A percentile compares a stretch with the other conserved stretches of the same genome.
phyloP scores from a whole-genome alignment of 1,140 invertebrate species.

The Zophobas morio region DNA sequence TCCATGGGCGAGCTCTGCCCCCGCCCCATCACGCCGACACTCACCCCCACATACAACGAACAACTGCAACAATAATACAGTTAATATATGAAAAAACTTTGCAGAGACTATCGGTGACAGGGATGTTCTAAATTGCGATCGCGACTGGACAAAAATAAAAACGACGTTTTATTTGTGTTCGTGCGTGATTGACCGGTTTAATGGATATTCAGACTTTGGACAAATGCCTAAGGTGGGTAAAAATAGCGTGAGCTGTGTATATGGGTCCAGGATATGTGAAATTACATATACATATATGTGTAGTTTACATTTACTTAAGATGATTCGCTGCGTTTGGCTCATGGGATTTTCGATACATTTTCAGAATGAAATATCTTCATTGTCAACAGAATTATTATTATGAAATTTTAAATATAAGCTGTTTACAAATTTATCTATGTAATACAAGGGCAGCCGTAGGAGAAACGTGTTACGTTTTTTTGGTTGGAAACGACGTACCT shows the following conservation, averaged over 20 bases:
- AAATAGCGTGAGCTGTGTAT: neutral
- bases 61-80: conserved; percentile 60
- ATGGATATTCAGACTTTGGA: neutral
- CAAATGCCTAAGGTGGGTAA: neutral
- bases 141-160: conserved; percentile 17
- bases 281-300: too few relatives aligned
- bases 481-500: too few relatives aligned
- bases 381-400: too few relatives aligned
- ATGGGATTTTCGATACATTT: too few relatives aligned
- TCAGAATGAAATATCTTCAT: too few relatives aligned
- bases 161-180: neutral
- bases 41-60: conserved; percentile 67
- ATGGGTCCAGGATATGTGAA: too few relatives aligned
- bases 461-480: too few relatives aligned
- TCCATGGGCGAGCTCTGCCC: conserved; percentile 78
- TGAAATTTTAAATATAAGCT: too few relatives aligned
- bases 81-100: conserved; percentile 24
- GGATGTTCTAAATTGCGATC: neutral
- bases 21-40: conserved; percentile 73
- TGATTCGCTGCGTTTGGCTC: too few relatives aligned
- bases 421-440: too few relatives aligned
- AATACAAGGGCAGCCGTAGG: too few relatives aligned
- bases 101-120: conserved; percentile 17
- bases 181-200: neutral
- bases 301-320: too few relatives aligned